Evolutionary conservation across 2,888 invertebrate species (phyloP), one percentile per base, ranked within the genome.

Genomic region (Ariolimax columbianus): DNA sequence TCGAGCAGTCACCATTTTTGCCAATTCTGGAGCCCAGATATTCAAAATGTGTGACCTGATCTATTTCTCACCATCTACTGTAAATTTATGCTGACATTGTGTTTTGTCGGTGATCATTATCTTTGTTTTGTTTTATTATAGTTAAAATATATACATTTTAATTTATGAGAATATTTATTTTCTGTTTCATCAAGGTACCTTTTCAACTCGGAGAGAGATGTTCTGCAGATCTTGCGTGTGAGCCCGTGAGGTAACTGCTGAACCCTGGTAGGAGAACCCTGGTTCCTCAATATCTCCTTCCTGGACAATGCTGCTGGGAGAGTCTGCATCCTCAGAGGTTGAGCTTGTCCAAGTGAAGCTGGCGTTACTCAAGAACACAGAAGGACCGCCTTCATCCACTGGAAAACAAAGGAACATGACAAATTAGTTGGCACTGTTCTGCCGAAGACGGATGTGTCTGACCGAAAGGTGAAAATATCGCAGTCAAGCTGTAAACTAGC

Each of bases 341-440:
- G 47, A 7, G 33, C 86, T 86, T 51, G 85, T 87, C 91, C 91
- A 91, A 38, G 90, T 87, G 82, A 91, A 91, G 82, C 87, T 86
- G 14, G 89, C 90, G 85, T 89, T 88, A 73, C 84, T 87, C 36
- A 90, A 63, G 40, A 85, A 81, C 26, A 91, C 78, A 4, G 85
- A 86, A 77, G 87, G 83, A 77, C 87, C 86, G 33, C 66, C 75
- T 43, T 84, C 86, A 68, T 83, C 79, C 63, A 82, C 90, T 90
- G 84, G 19, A 11, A 82, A 84, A 70, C 36, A 19, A 66, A 81
- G 68, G 59, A 80, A 72, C 3, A n/a, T n/a, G 7, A 4, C 6
- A 63, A 55, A 14, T 55, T 55, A 55, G 14, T 23, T 55, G 7
- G 9, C 17, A 47, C 47, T 11, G 55, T n/a, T n/a, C n/a, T n/a